These are phyloP conservation scores for Copidosoma floridanum DNA, from an alignment of 1,140 invertebrate genomes.

Conservation along the genomic window DNA sequence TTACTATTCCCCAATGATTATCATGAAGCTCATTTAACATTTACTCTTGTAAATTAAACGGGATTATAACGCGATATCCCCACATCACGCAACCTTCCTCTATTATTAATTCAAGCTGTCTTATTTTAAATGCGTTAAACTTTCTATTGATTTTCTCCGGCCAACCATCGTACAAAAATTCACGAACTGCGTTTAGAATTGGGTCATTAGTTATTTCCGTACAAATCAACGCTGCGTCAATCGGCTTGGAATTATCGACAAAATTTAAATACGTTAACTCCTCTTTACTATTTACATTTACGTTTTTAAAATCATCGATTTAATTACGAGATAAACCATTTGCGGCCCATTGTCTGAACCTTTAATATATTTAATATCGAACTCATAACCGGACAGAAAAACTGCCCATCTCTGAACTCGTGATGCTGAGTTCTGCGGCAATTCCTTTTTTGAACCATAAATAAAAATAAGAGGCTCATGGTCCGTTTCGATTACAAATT, in stretches of 20 bases:
- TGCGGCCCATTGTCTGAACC: not conserved
- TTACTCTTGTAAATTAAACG: not conserved
- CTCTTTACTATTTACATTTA: not conserved
- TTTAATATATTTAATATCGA: not conserved
- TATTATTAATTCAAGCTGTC: not conserved
- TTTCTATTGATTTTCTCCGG: not conserved
- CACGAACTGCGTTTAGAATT: not conserved
- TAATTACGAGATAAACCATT: not conserved
- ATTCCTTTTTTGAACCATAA: not conserved
- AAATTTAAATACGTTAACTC: not conserved
- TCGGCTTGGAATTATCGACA: not conserved
- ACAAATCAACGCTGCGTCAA: not conserved
- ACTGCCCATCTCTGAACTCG: not conserved
- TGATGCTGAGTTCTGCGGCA: not conserved
- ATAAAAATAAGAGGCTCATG: not conserved
- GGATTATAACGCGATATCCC: too few species aligned
- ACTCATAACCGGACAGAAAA: too few species aligned
- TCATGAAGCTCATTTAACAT: not conserved
- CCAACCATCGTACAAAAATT: not conserved
- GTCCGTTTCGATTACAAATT: slow-evolving; percentile 8
- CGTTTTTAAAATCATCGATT: not conserved
- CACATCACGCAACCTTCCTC: not conserved
- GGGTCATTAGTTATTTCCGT: not conserved
- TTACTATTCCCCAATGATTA: not conserved
- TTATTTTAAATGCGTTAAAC: not conserved